These are phyloP conservation scores for Palythoa caribaeorum DNA, from an alignment of 92 coral and sea anemone genomes.

Conservation along the genomic window DNA sequence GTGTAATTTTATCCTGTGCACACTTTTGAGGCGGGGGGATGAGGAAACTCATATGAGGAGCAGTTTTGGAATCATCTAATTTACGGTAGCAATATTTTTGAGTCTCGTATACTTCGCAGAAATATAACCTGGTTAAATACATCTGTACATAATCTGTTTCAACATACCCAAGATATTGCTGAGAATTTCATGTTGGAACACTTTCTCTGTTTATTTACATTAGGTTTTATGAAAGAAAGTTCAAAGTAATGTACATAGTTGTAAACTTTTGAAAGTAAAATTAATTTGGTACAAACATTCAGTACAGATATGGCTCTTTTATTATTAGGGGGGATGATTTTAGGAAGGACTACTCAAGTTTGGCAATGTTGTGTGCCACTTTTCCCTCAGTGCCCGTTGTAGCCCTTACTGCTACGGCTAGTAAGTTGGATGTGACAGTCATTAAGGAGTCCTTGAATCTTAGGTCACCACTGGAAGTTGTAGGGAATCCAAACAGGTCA, in stretches of 20 bases:
- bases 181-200: slow-evolving; percentile 28
- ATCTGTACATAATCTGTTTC: not conserved
- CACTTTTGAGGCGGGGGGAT: slow-evolving; percentile 5
- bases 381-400: slow-evolving; percentile 71
- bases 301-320: slow-evolving; percentile 36
- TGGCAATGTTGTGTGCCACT: slow-evolving; percentile 72
- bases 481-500: slow-evolving; percentile 45
- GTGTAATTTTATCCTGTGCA: slow-evolving; percentile 1
- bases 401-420: slow-evolving; percentile 74
- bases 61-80: not conserved
- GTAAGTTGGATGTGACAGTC: slow-evolving; percentile 40
- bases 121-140: not conserved
- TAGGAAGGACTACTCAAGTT: slow-evolving; percentile 65
- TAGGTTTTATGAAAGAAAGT: not conserved
- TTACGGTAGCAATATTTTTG: not conserved
- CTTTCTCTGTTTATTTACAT: slow-evolving; percentile 4
- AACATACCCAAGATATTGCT: slow-evolving; percentile 23
- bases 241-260: slow-evolving; percentile 17
- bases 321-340: slow-evolving; percentile 67
- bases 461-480: slow-evolving; percentile 38
- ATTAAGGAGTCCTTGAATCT: slow-evolving; percentile 45
- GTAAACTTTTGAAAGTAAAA: slow-evolving; percentile 27
- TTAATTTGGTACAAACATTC: slow-evolving; percentile 33
- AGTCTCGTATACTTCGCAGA: not conserved
- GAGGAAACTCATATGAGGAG: slow-evolving; percentile 3